phyloP scores from a whole-genome alignment of 2,888 invertebrate species.

The Conops quadrifasciatus region DNA sequence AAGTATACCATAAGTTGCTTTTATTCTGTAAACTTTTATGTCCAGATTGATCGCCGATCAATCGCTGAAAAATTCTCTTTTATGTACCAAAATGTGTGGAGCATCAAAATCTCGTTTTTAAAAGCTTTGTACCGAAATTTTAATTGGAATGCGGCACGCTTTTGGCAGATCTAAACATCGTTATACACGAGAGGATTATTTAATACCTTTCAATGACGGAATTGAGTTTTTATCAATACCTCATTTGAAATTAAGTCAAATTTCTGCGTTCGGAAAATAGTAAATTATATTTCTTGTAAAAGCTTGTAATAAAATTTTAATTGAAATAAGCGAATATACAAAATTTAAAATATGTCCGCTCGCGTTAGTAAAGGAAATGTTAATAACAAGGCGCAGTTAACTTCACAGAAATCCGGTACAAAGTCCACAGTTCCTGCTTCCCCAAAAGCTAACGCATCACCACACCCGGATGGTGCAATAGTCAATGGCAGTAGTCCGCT shows the following conservation, averaged over 20 bases:
- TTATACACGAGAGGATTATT: too few relatives aligned
- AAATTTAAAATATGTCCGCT: slow-evolving; percentile 4
- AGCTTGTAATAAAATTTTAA: not conserved
- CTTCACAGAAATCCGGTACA: not conserved
- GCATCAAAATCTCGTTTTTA: too few relatives aligned
- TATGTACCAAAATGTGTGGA: too few relatives aligned
- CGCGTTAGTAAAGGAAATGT: slow-evolving; percentile 5
- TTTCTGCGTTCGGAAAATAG: slow-evolving; percentile 6
- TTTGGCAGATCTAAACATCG: too few relatives aligned
- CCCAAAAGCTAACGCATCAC: slow-evolving; percentile 14
- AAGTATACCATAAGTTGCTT: too few relatives aligned
- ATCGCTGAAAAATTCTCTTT: too few relatives aligned
- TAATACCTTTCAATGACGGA: too few relatives aligned
- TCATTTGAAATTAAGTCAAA: slow-evolving; percentile 12
- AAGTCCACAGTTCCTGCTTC: not conserved
- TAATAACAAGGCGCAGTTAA: not conserved
- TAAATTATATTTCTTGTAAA: not conserved
- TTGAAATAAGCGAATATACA: not conserved
- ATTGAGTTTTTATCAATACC: not conserved
- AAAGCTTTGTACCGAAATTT: too few relatives aligned
- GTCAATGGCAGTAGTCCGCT: not conserved
- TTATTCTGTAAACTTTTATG: too few relatives aligned
- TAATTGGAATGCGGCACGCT: too few relatives aligned
- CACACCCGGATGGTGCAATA: slow-evolving; percentile 4
- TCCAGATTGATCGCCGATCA: too few relatives aligned